phyloP scores from a whole-genome alignment of 2,113 vertebrate species.

The Etheostoma cragini region DNA sequence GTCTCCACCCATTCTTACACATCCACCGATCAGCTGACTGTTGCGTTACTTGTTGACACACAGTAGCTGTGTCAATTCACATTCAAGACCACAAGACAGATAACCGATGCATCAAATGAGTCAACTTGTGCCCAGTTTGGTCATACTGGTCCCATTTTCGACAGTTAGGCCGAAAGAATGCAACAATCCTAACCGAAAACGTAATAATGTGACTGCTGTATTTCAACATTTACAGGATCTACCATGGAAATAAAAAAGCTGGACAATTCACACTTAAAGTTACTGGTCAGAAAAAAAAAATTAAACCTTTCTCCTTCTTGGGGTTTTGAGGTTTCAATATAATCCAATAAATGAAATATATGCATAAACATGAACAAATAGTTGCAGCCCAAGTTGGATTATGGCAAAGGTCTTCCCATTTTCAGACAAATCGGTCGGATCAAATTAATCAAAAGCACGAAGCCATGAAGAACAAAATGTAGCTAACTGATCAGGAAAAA shows the following conservation, averaged over 20 bases:
- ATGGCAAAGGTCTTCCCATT: too few relatives aligned
- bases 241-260: neutral
- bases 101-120: neutral
- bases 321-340: neutral
- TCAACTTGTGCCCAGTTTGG: neutral
- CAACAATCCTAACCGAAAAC: neutral
- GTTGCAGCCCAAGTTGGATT: too few relatives aligned
- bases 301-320: neutral
- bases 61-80: neutral
- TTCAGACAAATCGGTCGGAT: too few relatives aligned
- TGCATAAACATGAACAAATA: too few relatives aligned
- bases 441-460: neutral
- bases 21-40: conserved; percentile 19
- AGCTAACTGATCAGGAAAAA: too few relatives aligned
- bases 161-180: neutral
- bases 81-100: neutral
- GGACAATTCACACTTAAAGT: neutral
- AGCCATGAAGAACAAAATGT: neutral
- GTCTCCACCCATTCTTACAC: conserved; percentile 34
- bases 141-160: neutral
- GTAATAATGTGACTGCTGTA: neutral
- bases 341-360: too few relatives aligned
- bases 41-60: neutral
- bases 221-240: neutral
- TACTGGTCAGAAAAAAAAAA: neutral